Conservation (phyloP, 2,113 vertebrate species). For the Urocynchramus pylzowi region DNA sequence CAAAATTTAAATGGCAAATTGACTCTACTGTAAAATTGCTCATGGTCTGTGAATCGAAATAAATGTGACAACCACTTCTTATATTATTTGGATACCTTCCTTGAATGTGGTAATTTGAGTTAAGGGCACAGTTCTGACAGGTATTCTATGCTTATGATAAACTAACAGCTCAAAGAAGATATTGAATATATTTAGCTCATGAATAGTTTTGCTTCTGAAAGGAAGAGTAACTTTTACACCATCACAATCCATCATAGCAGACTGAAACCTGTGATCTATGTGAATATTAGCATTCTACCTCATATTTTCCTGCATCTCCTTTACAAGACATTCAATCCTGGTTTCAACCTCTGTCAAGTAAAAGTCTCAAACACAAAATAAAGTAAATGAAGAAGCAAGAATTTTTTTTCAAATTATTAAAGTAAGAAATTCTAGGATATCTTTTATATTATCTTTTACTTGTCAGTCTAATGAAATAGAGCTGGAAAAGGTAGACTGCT, state of each 20-base stretch:
- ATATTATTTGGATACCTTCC: not conserved
- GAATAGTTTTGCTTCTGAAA: not conserved
- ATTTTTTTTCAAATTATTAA: not conserved
- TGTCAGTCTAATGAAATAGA: not conserved
- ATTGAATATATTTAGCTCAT: not conserved
- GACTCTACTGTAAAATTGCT: not conserved
- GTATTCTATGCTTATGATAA: not conserved
- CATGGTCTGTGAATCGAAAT: not conserved
- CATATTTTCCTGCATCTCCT: not conserved
- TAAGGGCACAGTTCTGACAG: not conserved
- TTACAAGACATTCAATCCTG: not conserved
- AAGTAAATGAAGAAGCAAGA: not conserved
- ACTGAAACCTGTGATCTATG: not conserved
- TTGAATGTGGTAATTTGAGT: not conserved
- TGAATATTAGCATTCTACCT: not conserved
- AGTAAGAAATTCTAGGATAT: not conserved
- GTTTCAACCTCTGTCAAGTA: not conserved
- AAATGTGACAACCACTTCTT: not conserved
- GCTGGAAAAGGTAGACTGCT: not conserved
- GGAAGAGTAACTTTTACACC: not conserved
- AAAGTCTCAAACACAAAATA: not conserved
- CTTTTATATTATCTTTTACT: not conserved
- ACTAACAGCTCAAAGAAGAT: not conserved
- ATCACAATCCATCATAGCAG: not conserved
- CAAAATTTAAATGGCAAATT: not conserved